These are phyloP conservation scores for Mimas tiliae DNA, from an alignment of 2,888 invertebrate species.

Conservation along the genomic window DNA sequence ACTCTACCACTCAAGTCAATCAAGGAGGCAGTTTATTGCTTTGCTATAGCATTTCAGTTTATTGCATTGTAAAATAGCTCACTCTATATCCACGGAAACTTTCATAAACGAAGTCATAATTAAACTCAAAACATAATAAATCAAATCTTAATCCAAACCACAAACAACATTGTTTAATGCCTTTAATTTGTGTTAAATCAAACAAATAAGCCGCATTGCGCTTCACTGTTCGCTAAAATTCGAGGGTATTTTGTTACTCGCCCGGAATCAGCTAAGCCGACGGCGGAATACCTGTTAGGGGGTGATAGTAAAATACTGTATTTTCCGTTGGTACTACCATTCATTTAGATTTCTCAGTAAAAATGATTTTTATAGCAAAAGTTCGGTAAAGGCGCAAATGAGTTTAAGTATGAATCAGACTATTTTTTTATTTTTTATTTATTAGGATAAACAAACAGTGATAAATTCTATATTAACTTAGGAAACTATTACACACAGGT, in stretches of 20 bases:
- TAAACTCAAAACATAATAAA: constrained; percentile 1
- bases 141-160: constrained; percentile 35
- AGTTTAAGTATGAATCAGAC: too few relatives aligned
- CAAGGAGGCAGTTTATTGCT: too few relatives aligned
- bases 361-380: too few relatives aligned
- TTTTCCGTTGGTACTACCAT: background rate
- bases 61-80: background rate
- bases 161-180: constrained; percentile 47
- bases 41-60: too few relatives aligned
- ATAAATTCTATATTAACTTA: too few relatives aligned
- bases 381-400: too few relatives aligned
- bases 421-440: too few relatives aligned
- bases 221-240: background rate
- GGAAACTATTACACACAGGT: too few relatives aligned
- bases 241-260: background rate
- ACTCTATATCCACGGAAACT: background rate
- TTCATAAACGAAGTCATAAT: background rate
- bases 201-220: constrained; percentile 23
- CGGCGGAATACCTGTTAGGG: background rate
- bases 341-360: too few relatives aligned
- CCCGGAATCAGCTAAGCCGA: background rate
- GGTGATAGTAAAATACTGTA: constrained; percentile 5
- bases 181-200: constrained; percentile 23
- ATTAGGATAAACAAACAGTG: too few relatives aligned
- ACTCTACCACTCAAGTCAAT: too few relatives aligned